Conservation (phyloP, 2,113 vertebrate species). For the Lasiurus borealis region DNA sequence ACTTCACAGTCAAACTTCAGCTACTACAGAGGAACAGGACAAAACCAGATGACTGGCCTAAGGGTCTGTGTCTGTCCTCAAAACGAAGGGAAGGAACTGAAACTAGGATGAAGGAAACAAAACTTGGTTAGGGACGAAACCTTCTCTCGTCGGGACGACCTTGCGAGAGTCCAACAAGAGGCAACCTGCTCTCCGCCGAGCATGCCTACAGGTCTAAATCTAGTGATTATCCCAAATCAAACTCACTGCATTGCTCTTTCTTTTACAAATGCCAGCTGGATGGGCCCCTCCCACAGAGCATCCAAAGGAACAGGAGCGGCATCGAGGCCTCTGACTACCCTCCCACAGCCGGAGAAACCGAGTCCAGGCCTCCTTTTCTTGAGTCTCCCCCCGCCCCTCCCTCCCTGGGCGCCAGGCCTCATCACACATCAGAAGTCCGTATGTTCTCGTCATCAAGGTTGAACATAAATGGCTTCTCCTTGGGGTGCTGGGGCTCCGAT, state of each 20-base stretch:
- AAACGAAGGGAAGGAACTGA: conserved; percentile 33
- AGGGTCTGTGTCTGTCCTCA: background rate
- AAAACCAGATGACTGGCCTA: background rate
- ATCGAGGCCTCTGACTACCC: background rate
- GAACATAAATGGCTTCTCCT: conserved; percentile 86
- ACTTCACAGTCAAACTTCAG: conserved; percentile 24
- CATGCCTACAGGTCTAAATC: background rate
- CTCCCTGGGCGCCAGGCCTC: accelerated
- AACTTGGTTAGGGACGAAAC: background rate
- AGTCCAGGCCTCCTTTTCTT: background rate
- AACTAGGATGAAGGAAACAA: conserved; percentile 29
- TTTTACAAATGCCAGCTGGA: background rate
- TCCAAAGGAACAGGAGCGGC: background rate
- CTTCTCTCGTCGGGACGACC: background rate
- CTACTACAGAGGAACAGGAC: background rate
- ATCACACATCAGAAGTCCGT: conserved; percentile 89
- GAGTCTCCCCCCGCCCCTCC: background rate
- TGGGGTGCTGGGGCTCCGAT: conserved; percentile 87
- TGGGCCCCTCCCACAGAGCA: background rate
- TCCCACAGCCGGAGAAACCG: background rate
- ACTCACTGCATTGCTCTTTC: background rate
- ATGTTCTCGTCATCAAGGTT: conserved; percentile 89
- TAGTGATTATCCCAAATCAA: conserved; percentile 47
- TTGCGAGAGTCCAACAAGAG: background rate
- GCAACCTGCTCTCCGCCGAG: background rate